phyloP scores from a whole-genome alignment of 2,888 invertebrate genomes.

The Zaprionus lineosus region DNA sequence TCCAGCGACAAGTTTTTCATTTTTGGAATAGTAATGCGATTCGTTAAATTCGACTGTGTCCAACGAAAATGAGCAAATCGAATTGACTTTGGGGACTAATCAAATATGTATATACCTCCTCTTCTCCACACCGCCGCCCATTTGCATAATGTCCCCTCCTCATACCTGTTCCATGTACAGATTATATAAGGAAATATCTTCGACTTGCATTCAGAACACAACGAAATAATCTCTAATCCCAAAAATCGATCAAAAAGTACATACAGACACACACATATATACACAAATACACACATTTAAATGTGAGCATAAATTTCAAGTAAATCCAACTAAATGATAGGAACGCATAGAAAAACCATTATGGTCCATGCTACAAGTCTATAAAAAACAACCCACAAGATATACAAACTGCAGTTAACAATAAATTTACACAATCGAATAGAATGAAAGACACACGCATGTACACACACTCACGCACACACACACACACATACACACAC shows the following conservation, averaged over 20 bases:
- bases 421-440: slow-evolving; percentile 43
- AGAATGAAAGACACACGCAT: slow-evolving; percentile 15
- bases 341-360: slow-evolving; percentile 44
- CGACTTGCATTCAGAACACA: not conserved
- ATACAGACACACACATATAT: not conserved
- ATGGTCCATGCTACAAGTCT: slow-evolving; percentile 42
- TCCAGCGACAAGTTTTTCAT: too few relatives aligned
- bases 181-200: too few relatives aligned
- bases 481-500: not conserved
- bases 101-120: too few relatives aligned
- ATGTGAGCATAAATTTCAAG: not conserved
- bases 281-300: slow-evolving; percentile 5
- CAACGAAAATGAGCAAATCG: too few relatives aligned
- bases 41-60: too few relatives aligned
- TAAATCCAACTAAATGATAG: not conserved
- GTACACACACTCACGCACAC: not conserved
- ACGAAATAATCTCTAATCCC: too few relatives aligned
- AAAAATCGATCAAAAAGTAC: too few relatives aligned
- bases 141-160: too few relatives aligned
- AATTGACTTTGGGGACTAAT: too few relatives aligned
- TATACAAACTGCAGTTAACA: slow-evolving; percentile 55
- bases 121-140: too few relatives aligned
- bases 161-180: too few relatives aligned
- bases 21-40: too few relatives aligned
- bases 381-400: slow-evolving; percentile 52